These are phyloP conservation scores for Napeogenes inachia DNA, from an alignment of 2,888 invertebrate genomes.

Conservation along the genomic window DNA sequence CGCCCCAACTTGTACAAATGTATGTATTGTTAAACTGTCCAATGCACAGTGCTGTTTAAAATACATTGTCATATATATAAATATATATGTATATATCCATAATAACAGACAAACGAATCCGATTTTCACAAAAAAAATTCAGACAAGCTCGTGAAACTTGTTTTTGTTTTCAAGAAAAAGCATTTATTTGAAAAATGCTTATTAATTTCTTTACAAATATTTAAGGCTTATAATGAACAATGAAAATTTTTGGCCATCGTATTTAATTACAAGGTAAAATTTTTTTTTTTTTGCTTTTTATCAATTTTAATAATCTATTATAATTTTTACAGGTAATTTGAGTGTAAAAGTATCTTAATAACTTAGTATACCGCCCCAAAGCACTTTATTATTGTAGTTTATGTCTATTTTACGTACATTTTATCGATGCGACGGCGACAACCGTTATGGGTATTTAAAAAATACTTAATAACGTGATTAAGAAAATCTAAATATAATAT, in stretches of 20 bases:
- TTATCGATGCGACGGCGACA: conserved; percentile 17
- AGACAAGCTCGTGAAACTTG: too few species aligned
- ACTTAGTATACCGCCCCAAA: conserved; percentile 17
- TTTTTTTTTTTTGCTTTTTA: too few species aligned
- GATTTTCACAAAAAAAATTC: too few species aligned
- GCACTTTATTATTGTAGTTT: conserved; percentile 15
- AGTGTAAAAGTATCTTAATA: conserved; percentile 2
- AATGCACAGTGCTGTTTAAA: not conserved
- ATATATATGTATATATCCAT: too few species aligned
- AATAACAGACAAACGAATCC: too few species aligned
- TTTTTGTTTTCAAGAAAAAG: too few species aligned
- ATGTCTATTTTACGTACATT: conserved; percentile 17
- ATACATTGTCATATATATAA: not conserved
- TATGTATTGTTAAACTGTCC: not conserved
- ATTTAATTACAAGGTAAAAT: too few species aligned
- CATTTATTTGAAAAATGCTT: not conserved
- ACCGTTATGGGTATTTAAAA: conserved; percentile 12
- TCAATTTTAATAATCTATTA: too few species aligned
- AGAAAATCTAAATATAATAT: conserved; percentile 2
- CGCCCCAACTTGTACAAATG: too few species aligned
- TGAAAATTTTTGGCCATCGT: too few species aligned
- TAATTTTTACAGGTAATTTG: too few species aligned
- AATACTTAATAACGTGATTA: conserved; percentile 7
- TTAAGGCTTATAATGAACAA: not conserved
- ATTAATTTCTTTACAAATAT: not conserved